phyloP scores from a whole-genome alignment of 2,888 invertebrate genomes.

The Tipula unca region DNA sequence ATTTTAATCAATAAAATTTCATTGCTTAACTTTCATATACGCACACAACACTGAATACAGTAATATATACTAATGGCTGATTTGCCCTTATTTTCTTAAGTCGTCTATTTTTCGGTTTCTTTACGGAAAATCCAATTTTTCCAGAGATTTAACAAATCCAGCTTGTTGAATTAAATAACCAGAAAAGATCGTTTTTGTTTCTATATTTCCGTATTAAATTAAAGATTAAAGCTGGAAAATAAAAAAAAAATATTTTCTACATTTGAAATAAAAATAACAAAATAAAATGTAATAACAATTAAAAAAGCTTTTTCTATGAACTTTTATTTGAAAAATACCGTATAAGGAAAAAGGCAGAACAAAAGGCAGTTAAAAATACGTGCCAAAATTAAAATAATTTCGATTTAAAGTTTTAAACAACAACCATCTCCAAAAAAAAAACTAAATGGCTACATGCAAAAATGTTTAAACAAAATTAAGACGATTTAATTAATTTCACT shows the following conservation, averaged over 20 bases:
- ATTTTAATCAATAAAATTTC: not conserved
- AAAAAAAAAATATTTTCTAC: not conserved
- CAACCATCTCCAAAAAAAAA: not conserved
- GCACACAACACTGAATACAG: not conserved
- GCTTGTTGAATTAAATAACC: conserved; percentile 14
- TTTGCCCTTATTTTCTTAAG: not conserved
- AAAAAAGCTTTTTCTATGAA: not conserved
- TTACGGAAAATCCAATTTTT: not conserved
- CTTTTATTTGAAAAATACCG: not conserved
- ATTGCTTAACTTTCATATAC: not conserved
- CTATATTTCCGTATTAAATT: conserved; percentile 8
- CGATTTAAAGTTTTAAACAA: not conserved
- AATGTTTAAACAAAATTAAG: not conserved
- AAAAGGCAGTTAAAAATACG: not conserved
- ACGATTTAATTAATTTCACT: conserved; percentile 8
- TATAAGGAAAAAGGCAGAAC: not conserved
- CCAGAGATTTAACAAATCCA: not conserved
- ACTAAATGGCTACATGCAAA: not conserved
- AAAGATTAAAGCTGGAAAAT: not conserved
- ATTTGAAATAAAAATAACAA: not conserved
- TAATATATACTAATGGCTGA: not conserved
- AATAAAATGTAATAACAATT: conserved; percentile 3
- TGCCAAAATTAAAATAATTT: not conserved
- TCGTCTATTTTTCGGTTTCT: not conserved
- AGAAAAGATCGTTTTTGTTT: not conserved